A percentile compares a stretch with the other conserved stretches of the same genome.
phyloP scores from a whole-genome alignment of 2,113 vertebrate species.

The Parus major region DNA sequence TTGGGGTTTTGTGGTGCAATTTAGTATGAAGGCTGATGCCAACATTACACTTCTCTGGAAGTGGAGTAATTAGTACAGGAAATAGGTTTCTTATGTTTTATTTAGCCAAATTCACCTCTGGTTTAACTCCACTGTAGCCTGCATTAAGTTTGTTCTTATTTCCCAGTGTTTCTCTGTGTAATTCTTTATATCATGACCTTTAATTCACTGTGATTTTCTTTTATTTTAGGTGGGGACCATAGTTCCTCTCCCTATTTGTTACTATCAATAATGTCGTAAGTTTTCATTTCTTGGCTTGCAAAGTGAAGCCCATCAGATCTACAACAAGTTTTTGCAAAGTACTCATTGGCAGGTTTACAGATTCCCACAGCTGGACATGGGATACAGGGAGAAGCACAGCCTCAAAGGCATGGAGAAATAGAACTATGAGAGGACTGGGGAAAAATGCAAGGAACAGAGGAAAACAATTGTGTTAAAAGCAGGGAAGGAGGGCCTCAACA shows the following conservation, averaged over 20 bases:
- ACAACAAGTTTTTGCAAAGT: not conserved
- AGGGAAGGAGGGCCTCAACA: not conserved
- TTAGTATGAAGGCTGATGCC: slow-evolving; percentile 33
- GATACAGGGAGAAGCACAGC: not conserved
- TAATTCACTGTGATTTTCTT: slow-evolving; percentile 6
- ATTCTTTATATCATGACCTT: not conserved
- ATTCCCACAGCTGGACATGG: not conserved
- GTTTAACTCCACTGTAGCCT: slow-evolving; percentile 39
- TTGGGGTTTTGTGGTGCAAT: slow-evolving; percentile 38
- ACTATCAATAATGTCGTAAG: slow-evolving; percentile 18
- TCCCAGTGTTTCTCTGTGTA: not conserved
- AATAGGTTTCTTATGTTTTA: slow-evolving; percentile 63
- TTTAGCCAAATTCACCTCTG: slow-evolving; percentile 36
- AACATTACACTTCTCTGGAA: slow-evolving; percentile 22
- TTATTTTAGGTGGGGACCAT: slow-evolving; percentile 9
- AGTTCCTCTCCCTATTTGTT: slow-evolving; percentile 10
- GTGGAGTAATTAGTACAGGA: slow-evolving; percentile 52
- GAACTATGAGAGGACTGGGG: not conserved
- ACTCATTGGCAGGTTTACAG: slow-evolving; percentile 13
- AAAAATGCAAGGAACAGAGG: not conserved
- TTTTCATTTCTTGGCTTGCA: not conserved
- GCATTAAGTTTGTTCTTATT: slow-evolving; percentile 2
- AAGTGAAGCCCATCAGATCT: not conserved
- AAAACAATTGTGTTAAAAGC: not conserved
- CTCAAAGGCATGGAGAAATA: not conserved